Conservation (phyloP, 2,888 invertebrate species). For the Acleris literana region DNA sequence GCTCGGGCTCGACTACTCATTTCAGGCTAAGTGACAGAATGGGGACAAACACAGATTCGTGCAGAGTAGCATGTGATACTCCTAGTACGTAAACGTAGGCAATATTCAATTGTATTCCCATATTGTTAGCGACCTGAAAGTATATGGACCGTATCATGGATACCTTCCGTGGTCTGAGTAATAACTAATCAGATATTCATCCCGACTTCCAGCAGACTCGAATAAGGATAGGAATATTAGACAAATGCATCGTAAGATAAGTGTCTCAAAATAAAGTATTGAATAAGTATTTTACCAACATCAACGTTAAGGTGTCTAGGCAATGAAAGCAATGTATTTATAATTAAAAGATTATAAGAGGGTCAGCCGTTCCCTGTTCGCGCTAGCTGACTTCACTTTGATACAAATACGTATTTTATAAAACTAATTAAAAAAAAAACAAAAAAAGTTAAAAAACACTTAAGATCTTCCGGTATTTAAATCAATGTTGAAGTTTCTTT, state of each 20-base stretch:
- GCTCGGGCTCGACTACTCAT: constrained; percentile 22
- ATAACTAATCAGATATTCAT: constrained; percentile 47
- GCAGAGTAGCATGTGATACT: constrained; percentile 81
- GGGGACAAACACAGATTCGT: constrained; percentile 64
- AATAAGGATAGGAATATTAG: constrained; percentile 76
- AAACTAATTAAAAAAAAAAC: constrained; percentile 59
- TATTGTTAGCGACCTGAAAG: constrained; percentile 48
- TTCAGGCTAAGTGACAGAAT: constrained; percentile 49
- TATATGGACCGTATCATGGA: constrained; percentile 37
- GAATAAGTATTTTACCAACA: constrained; percentile 82
- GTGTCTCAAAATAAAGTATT: constrained; percentile 77
- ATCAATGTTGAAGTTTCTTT: constrained; percentile 76
- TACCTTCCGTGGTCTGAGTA: constrained; percentile 47
- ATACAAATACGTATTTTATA: constrained; percentile 82
- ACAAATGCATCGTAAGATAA: constrained; percentile 79
- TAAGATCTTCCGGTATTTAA: constrained; percentile 79
- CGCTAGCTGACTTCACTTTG: constrained; percentile 79
- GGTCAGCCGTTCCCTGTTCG: constrained; percentile 76
- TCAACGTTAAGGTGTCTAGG: constrained; percentile 73
- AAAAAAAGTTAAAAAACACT: constrained; percentile 68
- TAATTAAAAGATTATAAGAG: constrained; percentile 66
- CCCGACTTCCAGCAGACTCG: constrained; percentile 70
- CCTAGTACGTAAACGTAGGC: constrained; percentile 70
- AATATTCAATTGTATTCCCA: constrained; percentile 57
- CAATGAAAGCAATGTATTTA: constrained; percentile 82